phyloP scores from a whole-genome alignment of 2,888 invertebrate genomes.

The Melipona beecheii region DNA sequence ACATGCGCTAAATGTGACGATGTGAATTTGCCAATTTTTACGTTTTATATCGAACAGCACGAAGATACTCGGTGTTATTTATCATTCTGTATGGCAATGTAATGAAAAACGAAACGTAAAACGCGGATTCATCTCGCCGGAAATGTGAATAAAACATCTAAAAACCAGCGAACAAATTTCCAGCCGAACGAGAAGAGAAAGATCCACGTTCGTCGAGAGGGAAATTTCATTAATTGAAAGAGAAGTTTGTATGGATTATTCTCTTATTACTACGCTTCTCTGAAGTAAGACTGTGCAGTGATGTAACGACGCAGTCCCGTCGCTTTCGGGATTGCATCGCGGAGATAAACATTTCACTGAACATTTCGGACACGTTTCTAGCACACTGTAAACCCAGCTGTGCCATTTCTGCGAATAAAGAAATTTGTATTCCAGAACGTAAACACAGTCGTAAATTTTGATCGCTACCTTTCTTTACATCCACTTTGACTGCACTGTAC shows the following conservation, averaged over 20 bases:
- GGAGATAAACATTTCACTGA: constrained; percentile 5
- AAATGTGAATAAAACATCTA: too few relatives aligned
- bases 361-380: neutral
- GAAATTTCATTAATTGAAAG: neutral
- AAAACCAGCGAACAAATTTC: too few relatives aligned
- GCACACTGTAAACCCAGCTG: neutral
- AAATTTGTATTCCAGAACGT: neutral
- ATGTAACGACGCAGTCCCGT: neutral
- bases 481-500: neutral
- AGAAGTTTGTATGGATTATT: neutral
- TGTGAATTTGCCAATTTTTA: too few relatives aligned
- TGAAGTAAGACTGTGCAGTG: neutral
- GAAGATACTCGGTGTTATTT: too few relatives aligned
- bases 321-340: neutral
- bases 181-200: too few relatives aligned
- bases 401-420: neutral
- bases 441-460: neutral
- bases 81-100: too few relatives aligned
- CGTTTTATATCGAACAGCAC: too few relatives aligned
- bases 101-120: too few relatives aligned
- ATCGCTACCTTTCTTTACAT: neutral
- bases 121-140: too few relatives aligned
- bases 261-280: neutral
- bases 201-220: too few relatives aligned
- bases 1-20: too few relatives aligned